A percentile compares a stretch with the other conserved stretches of the same genome.
Evolutionary conservation across 53 echinoderm and acorn worm genomes (phyloP).

Genomic region (Holothuria scabra): DNA sequence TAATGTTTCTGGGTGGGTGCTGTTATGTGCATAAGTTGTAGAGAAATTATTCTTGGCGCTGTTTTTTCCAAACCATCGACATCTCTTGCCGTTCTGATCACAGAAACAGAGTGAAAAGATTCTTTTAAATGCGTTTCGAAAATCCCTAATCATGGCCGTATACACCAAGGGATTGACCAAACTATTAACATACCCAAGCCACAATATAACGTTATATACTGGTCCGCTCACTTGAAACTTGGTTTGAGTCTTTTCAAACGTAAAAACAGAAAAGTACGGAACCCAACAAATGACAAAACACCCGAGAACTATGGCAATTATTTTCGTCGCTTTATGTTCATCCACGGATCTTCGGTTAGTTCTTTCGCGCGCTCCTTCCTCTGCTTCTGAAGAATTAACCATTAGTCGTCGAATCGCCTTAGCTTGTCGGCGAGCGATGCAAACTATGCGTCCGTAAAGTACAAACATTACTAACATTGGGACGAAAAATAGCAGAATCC

Average conservation of each 20-base stretch:
- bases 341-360: slow-evolving; percentile 71
- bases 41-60: slow-evolving; percentile 15
- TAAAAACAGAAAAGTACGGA: slow-evolving; percentile 90
- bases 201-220: slow-evolving; percentile 69
- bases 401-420: slow-evolving; percentile 77
- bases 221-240: slow-evolving; percentile 45
- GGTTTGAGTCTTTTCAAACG: slow-evolving; percentile 59
- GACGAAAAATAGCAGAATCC: slow-evolving; percentile 82
- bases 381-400: slow-evolving; percentile 46
- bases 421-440: slow-evolving; percentile 80
- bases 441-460: slow-evolving; percentile 75
- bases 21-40: slow-evolving; percentile 41
- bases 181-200: slow-evolving; percentile 91
- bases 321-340: slow-evolving; percentile 90
- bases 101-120: slow-evolving; percentile 57
- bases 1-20: slow-evolving; percentile 16
- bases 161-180: slow-evolving; percentile 84
- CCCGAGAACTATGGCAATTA: slow-evolving; percentile 93
- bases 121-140: slow-evolving; percentile 84
- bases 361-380: slow-evolving; percentile 51
- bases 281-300: slow-evolving; percentile 96
- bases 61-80: slow-evolving; percentile 22
- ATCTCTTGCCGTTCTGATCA: slow-evolving; percentile 21
- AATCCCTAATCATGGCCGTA: slow-evolving; percentile 81
- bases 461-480: slow-evolving; percentile 77